phyloP scores from a whole-genome alignment of 2,888 invertebrate species.

The Beris chalybata region DNA sequence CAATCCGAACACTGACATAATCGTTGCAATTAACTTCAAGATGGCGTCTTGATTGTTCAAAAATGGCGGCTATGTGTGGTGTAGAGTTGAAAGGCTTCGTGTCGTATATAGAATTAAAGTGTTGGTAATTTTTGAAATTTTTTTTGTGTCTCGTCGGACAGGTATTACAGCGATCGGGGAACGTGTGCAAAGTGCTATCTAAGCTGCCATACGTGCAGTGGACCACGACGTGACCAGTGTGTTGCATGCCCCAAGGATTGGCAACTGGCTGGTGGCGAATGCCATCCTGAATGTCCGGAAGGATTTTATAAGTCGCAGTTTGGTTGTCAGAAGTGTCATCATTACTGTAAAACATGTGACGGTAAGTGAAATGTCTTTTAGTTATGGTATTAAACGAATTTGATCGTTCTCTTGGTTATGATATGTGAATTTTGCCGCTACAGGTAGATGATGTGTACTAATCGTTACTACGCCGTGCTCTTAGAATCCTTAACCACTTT shows the following conservation, averaged over 20 bases:
- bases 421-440: background rate
- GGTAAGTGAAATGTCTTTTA: slow-evolving; percentile 59
- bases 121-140: slow-evolving; percentile 5
- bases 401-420: background rate
- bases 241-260: slow-evolving; percentile 79
- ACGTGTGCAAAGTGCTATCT: slow-evolving; percentile 81
- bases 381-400: no score
- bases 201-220: slow-evolving; percentile 83
- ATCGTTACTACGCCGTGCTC: no score
- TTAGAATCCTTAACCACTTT: no score
- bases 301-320: slow-evolving; percentile 81
- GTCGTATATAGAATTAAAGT: background rate
- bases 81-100: background rate
- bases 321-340: slow-evolving; percentile 86
- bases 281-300: slow-evolving; percentile 83
- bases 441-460: no score
- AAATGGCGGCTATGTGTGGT: slow-evolving; percentile 1
- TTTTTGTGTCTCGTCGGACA: slow-evolving; percentile 49
- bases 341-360: slow-evolving; percentile 83
- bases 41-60: no score
- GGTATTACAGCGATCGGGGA: slow-evolving; percentile 85
- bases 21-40: no score
- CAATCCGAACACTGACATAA: no score
- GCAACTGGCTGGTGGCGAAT: slow-evolving; percentile 82
- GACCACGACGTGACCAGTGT: slow-evolving; percentile 81